Evolutionary conservation across 1,140 invertebrate genomes (phyloP).

Genomic region (Aphidius gifuensis): DNA sequence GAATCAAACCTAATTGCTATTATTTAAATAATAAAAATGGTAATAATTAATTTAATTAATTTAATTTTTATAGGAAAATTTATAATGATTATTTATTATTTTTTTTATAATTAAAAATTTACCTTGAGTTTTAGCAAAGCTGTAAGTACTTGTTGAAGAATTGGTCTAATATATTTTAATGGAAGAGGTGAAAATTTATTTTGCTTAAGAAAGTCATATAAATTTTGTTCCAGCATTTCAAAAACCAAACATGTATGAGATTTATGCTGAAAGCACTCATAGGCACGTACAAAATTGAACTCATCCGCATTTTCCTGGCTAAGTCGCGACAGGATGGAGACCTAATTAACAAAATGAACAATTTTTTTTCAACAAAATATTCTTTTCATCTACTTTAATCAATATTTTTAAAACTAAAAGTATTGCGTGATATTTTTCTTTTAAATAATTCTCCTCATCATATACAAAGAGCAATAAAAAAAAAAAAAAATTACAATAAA

Average conservation of each 20-base stretch:
- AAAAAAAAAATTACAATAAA: conserved; percentile 14
- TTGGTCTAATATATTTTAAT: conserved; percentile 96
- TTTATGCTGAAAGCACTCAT: conserved; percentile 99
- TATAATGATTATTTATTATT: not conserved
- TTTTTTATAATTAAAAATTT: conserved; percentile 24
- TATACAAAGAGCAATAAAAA: not conserved
- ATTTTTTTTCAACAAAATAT: no score
- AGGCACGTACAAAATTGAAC: conserved; percentile 99
- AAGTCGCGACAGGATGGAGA: conserved; percentile 92
- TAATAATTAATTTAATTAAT: not conserved
- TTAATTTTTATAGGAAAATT: conserved; percentile 4
- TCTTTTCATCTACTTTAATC: no score
- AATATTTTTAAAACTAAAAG: no score
- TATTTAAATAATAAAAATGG: conserved; percentile 27
- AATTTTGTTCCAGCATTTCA: conserved; percentile 99
- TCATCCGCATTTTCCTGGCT: conserved; percentile 99
- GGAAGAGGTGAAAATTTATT: conserved; percentile 99
- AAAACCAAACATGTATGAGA: conserved; percentile 99
- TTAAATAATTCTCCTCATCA: no score
- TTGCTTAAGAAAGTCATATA: conserved; percentile 99
- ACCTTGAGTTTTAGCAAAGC: conserved; percentile 96
- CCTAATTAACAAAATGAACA: conserved; percentile 52
- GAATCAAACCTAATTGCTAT: conserved; percentile 96
- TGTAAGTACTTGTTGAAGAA: conserved; percentile 97
- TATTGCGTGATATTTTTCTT: no score